Conservation (phyloP, 1,140 invertebrate genomes). For the Scaptomyza montana region DNA sequence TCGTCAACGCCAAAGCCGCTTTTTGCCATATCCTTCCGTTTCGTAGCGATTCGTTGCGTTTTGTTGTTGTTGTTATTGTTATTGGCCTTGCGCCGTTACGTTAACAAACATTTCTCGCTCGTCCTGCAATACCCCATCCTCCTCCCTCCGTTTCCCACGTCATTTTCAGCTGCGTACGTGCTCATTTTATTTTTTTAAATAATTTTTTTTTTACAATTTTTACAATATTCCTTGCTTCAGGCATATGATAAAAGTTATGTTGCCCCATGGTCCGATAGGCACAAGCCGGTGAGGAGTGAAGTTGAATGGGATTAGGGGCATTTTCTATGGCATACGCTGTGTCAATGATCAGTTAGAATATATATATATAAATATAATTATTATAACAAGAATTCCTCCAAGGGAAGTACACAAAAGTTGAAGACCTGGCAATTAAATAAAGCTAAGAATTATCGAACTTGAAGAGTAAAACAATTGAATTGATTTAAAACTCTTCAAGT, state of each 20-base stretch:
- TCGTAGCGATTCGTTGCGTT: conserved; percentile 11
- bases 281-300: not conserved
- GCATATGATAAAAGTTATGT: conserved; percentile 71
- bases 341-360: conserved; percentile 46
- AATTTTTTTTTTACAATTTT: conserved; percentile 71
- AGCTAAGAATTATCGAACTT: too few species aligned
- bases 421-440: too few species aligned
- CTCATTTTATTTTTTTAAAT: conserved; percentile 62
- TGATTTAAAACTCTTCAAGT: too few species aligned
- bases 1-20: conserved; percentile 53
- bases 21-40: conserved; percentile 79
- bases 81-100: conserved; percentile 16
- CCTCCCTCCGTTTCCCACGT: conserved; percentile 30
- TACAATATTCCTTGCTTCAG: conserved; percentile 67
- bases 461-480: not conserved
- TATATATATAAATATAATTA: conserved; percentile 50
- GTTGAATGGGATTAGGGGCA: conserved; percentile 3
- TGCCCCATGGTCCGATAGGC: not conserved
- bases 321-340: conserved; percentile 57
- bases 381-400: conserved; percentile 15
- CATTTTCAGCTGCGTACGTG: conserved; percentile 74
- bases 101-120: conserved; percentile 65
- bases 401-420: not conserved
- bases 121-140: conserved; percentile 13
- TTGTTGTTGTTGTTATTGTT: not conserved